Conservation (phyloP, 2,888 invertebrate genomes). For the Phytoseiulus persimilis region DNA sequence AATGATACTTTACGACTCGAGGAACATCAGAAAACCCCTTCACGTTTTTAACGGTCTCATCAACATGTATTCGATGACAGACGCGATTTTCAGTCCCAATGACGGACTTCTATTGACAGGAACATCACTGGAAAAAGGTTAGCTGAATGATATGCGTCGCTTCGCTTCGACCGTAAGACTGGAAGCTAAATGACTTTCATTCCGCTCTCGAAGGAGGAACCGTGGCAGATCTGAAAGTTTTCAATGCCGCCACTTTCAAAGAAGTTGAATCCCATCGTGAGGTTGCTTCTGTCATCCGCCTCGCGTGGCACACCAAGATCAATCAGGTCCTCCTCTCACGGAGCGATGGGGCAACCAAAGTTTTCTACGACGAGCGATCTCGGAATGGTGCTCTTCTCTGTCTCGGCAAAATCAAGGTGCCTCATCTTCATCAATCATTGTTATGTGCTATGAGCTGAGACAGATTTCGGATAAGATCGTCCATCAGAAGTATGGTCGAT, state of each 20-base stretch:
- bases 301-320: constrained; percentile 91
- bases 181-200: not conserved
- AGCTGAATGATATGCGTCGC: constrained; percentile 59
- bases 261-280: not conserved
- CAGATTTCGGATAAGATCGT: no score
- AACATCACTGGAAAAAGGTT: constrained; percentile 64
- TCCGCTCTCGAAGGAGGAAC: not conserved
- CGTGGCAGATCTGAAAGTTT: not conserved
- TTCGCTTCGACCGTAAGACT: constrained; percentile 70
- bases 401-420: constrained; percentile 59
- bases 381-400: constrained; percentile 77
- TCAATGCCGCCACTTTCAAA: constrained; percentile 1
- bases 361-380: constrained; percentile 69
- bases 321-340: constrained; percentile 90
- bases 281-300: constrained; percentile 62
- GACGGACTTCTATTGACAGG: constrained; percentile 81
- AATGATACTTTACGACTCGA: constrained; percentile 61
- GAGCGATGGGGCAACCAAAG: constrained; percentile 78
- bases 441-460: no score
- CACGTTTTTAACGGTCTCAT: constrained; percentile 63
- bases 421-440: not conserved
- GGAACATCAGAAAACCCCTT: constrained; percentile 70
- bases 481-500: no score
- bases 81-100: constrained; percentile 76
- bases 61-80: constrained; percentile 65